Evolutionary conservation across 2,113 vertebrate genomes (phyloP).

Genomic region (Rutilus rutilus): DNA sequence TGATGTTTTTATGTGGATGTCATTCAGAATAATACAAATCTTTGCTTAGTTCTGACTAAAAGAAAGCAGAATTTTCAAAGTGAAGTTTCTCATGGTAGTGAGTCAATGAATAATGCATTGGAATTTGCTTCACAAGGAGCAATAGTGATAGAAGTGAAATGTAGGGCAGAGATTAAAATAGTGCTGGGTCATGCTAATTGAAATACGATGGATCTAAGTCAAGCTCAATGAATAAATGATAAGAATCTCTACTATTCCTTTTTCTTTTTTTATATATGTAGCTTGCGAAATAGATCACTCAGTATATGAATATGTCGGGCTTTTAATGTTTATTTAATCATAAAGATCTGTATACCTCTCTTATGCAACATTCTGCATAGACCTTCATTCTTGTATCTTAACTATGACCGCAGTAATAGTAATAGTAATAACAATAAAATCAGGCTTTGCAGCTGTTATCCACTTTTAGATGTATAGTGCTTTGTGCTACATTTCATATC

Average conservation of each 20-base stretch:
- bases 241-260: neutral
- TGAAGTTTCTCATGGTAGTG: neutral
- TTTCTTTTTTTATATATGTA: constrained; percentile 1
- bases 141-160: constrained; percentile 33
- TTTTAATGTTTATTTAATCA: neutral
- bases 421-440: neutral
- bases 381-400: neutral
- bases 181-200: neutral
- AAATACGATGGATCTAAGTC: constrained; percentile 4
- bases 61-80: neutral
- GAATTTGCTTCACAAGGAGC: neutral
- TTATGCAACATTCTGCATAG: neutral
- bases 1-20: neutral
- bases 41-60: neutral
- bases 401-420: neutral
- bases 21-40: neutral
- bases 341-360: neutral
- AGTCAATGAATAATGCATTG: constrained; percentile 25
- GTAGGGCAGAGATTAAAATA: constrained; percentile 40
- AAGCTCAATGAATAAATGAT: constrained; percentile 6
- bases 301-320: neutral
- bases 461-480: neutral
- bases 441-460: neutral
- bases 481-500: constrained; percentile 9
- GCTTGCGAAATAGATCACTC: neutral